Evolutionary conservation across 2,888 invertebrate species (phyloP).

Genomic region (Xestoiulus laeticollis): DNA sequence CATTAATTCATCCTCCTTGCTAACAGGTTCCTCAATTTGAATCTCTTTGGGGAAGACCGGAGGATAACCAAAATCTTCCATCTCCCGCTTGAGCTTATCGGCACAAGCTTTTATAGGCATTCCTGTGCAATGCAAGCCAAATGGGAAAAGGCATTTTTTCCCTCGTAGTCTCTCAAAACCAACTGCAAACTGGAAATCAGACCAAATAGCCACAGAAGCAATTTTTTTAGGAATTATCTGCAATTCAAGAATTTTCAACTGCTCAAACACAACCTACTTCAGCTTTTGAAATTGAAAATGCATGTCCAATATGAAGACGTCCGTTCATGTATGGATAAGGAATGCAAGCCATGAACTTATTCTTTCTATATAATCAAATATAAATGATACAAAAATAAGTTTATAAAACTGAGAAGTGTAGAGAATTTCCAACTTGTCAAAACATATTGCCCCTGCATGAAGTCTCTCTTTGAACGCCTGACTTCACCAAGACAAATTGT

Average conservation of each 20-base stretch:
- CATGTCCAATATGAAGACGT: slow-evolving; percentile 94
- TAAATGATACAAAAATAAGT: neutral
- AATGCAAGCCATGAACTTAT: slow-evolving; percentile 93
- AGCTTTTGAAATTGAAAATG: slow-evolving; percentile 95
- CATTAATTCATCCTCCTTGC: slow-evolving; percentile 66
- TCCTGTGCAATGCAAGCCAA: slow-evolving; percentile 98
- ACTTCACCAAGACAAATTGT: too few relatives aligned
- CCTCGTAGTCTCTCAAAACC: slow-evolving; percentile 93
- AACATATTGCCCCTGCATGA: too few relatives aligned
- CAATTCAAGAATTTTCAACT: slow-evolving; percentile 49
- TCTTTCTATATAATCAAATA: slow-evolving; percentile 66
- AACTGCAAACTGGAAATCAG: slow-evolving; percentile 77
- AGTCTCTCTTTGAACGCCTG: too few relatives aligned
- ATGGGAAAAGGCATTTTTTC: slow-evolving; percentile 90
- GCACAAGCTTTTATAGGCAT: slow-evolving; percentile 99
- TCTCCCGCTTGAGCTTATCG: slow-evolving; percentile 94
- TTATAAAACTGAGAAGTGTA: neutral
- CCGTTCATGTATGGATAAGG: slow-evolving; percentile 99
- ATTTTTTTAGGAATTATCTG: neutral
- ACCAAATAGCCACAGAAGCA: slow-evolving; percentile 38
- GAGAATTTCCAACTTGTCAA: too few relatives aligned
- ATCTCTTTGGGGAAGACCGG: slow-evolving; percentile 79
- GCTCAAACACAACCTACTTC: slow-evolving; percentile 73
- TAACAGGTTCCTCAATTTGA: slow-evolving; percentile 68
- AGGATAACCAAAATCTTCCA: slow-evolving; percentile 90